Percentiles rank a stretch among this genome's conserved stretches.
Evolutionary conservation across 1,140 invertebrate species (phyloP).

Genomic region (Melipona quadrifasciata): DNA sequence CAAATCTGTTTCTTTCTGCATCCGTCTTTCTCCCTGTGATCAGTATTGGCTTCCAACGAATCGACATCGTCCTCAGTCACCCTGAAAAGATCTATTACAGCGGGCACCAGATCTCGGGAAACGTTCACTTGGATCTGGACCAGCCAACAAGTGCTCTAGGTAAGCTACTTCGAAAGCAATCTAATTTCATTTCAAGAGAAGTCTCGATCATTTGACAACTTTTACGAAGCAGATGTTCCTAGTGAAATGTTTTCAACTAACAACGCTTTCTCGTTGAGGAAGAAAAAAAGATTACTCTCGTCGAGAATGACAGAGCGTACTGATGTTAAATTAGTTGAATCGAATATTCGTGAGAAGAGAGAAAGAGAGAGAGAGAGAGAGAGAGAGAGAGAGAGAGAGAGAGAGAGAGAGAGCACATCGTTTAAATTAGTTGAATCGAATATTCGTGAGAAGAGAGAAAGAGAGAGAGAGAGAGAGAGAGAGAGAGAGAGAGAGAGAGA

Average conservation of each 20-base stretch:
- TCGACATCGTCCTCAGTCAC: conserved; percentile 64
- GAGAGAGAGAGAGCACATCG: too few relatives aligned
- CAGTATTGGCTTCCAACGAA: conserved; percentile 62
- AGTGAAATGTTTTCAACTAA: not conserved
- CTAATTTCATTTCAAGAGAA: not conserved
- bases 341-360: not conserved
- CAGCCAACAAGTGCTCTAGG: conserved; percentile 59
- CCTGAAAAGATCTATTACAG: conserved; percentile 62
- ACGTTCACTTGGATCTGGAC: conserved; percentile 55
- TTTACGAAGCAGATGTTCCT: not conserved
- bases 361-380: not conserved
- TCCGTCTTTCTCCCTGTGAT: not conserved
- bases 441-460: not conserved
- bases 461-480: not conserved
- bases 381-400: too few relatives aligned
- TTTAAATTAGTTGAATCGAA: not conserved
- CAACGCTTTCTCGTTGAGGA: not conserved
- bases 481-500: too few relatives aligned
- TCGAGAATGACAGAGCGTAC: not conserved
- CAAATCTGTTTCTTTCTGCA: not conserved
- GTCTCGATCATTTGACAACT: not conserved
- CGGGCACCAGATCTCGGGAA: conserved; percentile 63
- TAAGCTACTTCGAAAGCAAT: conserved; percentile 23
- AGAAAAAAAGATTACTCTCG: not conserved
- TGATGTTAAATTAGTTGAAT: not conserved